phyloP scores from a whole-genome alignment of 2,797 vertebrate species.

The Gallinago nigripennis region DNA sequence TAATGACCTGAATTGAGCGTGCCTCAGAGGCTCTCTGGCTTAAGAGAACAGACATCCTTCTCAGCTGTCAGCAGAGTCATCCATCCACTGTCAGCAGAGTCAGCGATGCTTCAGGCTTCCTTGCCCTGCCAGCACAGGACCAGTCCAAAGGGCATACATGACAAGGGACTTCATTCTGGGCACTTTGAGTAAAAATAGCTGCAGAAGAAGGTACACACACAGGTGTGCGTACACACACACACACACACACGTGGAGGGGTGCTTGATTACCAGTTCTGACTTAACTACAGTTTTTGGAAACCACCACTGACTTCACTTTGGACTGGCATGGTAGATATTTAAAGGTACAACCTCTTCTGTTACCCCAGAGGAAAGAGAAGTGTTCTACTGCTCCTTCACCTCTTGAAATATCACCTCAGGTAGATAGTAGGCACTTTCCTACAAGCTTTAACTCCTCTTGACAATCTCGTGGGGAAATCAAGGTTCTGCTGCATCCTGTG shows the following conservation, averaged over 20 bases:
- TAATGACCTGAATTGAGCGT: neutral
- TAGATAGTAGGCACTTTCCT: neutral
- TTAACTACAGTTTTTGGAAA: neutral
- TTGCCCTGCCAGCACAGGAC: neutral
- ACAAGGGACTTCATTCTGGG: neutral
- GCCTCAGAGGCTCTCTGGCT: neutral
- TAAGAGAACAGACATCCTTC: neutral
- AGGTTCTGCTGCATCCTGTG: neutral
- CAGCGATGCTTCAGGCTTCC: neutral
- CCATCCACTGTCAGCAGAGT: neutral
- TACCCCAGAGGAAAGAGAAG: neutral
- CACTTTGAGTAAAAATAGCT: neutral
- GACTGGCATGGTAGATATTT: neutral
- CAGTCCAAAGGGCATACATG: neutral
- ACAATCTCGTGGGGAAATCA: neutral
- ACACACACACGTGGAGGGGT: neutral
- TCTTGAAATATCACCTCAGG: neutral
- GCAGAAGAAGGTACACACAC: neutral
- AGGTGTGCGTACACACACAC: accelerated
- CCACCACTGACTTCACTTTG: neutral
- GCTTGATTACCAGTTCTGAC: neutral
- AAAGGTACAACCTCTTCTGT: neutral
- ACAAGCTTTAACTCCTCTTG: neutral
- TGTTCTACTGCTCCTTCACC: neutral
- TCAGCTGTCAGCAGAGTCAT: neutral